Conservation (phyloP, 35 echinoderm and acorn worm species). For the Strongylocentrotus purpuratus region DNA sequence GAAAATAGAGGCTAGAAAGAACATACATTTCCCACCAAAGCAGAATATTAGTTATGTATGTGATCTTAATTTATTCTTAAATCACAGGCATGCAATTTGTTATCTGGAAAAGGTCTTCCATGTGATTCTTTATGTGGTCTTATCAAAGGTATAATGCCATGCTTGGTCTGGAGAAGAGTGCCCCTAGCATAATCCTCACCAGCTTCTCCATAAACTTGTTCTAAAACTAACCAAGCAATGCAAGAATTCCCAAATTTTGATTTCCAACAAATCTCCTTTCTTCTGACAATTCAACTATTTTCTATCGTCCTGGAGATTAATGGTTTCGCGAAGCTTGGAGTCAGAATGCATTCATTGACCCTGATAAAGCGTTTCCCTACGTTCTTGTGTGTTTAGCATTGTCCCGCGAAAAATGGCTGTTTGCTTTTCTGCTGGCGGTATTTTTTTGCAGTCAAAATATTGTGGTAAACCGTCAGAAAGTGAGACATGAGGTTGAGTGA, state of each 20-base stretch:
- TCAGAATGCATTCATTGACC: not conserved
- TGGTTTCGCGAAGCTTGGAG: not conserved
- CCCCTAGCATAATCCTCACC: too few species aligned
- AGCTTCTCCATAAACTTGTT: not conserved
- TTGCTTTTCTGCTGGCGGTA: constrained; percentile 30
- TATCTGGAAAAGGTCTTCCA: too few species aligned
- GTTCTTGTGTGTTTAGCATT: not conserved
- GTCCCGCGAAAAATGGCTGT: constrained; percentile 19
- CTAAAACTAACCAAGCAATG: not conserved
- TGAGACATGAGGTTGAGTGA: constrained; percentile 22
- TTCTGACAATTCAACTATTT: not conserved
- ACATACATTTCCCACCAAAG: not conserved
- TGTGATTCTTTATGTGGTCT: too few species aligned
- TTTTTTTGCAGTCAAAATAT: constrained; percentile 45
- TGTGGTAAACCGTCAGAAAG: constrained; percentile 35
- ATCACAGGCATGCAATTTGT: too few species aligned
- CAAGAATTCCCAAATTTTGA: not conserved
- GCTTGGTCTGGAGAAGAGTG: too few species aligned
- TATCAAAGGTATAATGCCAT: too few species aligned
- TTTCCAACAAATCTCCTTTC: not conserved
- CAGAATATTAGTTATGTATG: not conserved
- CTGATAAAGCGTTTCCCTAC: not conserved
- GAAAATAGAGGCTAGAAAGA: not conserved
- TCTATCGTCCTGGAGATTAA: not conserved
- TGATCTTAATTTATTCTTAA: too few species aligned